These are phyloP conservation scores for Perizoma flavofasciatum DNA, from an alignment of 2,888 invertebrate species.

Conservation along the genomic window DNA sequence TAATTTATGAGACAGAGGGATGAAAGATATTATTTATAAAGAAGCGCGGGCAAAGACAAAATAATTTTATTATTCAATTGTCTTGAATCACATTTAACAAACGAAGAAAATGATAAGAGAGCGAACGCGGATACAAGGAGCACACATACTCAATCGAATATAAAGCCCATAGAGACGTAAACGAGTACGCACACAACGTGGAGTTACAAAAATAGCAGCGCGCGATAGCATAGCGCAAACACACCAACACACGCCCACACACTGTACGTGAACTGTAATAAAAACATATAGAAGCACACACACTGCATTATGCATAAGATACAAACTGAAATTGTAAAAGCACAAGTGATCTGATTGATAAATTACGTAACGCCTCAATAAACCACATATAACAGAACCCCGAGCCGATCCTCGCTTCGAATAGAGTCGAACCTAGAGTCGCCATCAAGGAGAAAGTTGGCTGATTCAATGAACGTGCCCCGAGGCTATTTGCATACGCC, in stretches of 20 bases:
- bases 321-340: constrained; percentile 73
- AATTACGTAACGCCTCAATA: constrained; percentile 43
- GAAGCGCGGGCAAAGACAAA: constrained; percentile 3
- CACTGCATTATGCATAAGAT: constrained; percentile 72
- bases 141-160: constrained; percentile 50
- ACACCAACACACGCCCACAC: constrained; percentile 81
- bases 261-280: constrained; percentile 78
- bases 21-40: too few relatives aligned
- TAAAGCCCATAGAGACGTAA: constrained; percentile 42
- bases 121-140: constrained; percentile 70
- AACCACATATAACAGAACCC: constrained; percentile 31
- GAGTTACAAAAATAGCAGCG: constrained; percentile 70
- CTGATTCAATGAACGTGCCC: constrained; percentile 52
- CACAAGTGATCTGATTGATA: constrained; percentile 60
- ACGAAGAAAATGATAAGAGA: constrained; percentile 73
- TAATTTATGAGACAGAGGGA: background rate
- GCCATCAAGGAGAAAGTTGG: constrained; percentile 55
- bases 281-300: constrained; percentile 75
- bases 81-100: constrained; percentile 54
- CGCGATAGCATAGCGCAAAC: constrained; percentile 75
- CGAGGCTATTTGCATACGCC: constrained; percentile 52
- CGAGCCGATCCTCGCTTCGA: constrained; percentile 5
- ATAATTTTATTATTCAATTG: constrained; percentile 42
- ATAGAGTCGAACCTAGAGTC: constrained; percentile 34
- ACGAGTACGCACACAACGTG: constrained; percentile 52